Base-by-base conservation (phyloP, 92 coral and sea anemone genomes). In the Micromussa lordhowensis region DNA sequence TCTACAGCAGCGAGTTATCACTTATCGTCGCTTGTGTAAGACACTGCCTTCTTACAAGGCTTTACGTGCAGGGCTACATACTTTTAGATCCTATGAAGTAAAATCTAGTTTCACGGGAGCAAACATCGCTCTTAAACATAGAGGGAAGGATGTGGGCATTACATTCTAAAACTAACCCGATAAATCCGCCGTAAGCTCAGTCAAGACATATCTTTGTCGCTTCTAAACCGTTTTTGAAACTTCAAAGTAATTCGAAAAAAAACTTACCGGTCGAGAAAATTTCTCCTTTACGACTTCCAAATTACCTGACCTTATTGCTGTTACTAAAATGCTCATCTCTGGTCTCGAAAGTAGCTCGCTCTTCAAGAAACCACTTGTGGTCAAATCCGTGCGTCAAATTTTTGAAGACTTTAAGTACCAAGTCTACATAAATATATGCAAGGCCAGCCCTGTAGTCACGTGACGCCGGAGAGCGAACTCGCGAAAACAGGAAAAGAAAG, bases 251-350 rank as follows among this genome's bases (percentile, higher is more conserved):
- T 78, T 48, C 9, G 68, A 83, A 70, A 28, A 10, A 29, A 21
- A 16, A 68, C 95, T 79, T 85, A 95, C 98, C 75, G 98, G 98
- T 70, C 92, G 86, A 32, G 91, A 68, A 58, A 93, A 87, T 75
- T 94, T 93, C 63, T 86, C 84, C 59, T 92, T 91, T 26, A 95
- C 80, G 15, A 85, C 86, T 17, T 92, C 94, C 31, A 95, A 15
- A 36, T 95, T 94, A 68, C 98, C 98, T n/a, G 95, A 91, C 85
- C 98, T 90, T 19, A 93, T 83, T 29, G 98, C 96, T 80, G 94
- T 89, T 7, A 93, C 94, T 68, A 86, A 86, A n/a, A 77, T 77
- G 31, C 89, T 86, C 89, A 86, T 86, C 17, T 74, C 87, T 51
- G 68, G 24, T 31, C 31, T 64, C 2, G 59, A 68, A 64, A 17